A percentile compares a stretch with the other conserved stretches of the same genome.
These are phyloP conservation scores for Caranx ignobilis DNA, from an alignment of 2,113 vertebrate genomes.

Conservation along the genomic window DNA sequence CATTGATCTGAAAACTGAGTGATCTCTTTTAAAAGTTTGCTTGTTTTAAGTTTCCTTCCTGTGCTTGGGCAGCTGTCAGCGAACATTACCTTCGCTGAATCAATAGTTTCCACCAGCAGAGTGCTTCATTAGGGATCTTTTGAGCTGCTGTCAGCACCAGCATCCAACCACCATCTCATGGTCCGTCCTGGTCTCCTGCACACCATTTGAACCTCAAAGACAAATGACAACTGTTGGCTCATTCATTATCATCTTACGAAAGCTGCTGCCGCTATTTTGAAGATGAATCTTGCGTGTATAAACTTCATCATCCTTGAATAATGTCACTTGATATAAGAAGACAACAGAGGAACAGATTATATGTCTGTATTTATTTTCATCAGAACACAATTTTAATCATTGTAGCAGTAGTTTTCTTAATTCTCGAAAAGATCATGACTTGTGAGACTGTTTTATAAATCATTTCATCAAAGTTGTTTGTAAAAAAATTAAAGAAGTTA, in stretches of 20 bases:
- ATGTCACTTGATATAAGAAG: constrained; percentile 41
- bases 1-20: not conserved
- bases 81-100: not conserved
- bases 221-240: not conserved
- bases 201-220: not conserved
- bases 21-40: not conserved
- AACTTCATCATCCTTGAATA: not conserved
- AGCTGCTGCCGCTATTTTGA: not conserved
- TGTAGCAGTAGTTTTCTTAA: constrained; percentile 86
- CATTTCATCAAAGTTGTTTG: constrained; percentile 89
- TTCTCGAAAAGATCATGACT: constrained; percentile 87
- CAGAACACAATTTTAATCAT: constrained; percentile 88
- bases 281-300: not conserved
- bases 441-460: constrained; percentile 88
- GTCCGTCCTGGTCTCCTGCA: not conserved
- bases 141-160: not conserved
- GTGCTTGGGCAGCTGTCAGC: not conserved
- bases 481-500: constrained; percentile 90
- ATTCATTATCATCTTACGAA: not conserved
- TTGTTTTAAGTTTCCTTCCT: not conserved
- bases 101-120: not conserved
- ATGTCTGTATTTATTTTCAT: constrained; percentile 89
- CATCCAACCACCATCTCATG: no score
- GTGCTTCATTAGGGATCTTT: not conserved
- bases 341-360: constrained; percentile 79